phyloP scores from a whole-genome alignment of 2,888 invertebrate genomes.

The Diaphora mendica region DNA sequence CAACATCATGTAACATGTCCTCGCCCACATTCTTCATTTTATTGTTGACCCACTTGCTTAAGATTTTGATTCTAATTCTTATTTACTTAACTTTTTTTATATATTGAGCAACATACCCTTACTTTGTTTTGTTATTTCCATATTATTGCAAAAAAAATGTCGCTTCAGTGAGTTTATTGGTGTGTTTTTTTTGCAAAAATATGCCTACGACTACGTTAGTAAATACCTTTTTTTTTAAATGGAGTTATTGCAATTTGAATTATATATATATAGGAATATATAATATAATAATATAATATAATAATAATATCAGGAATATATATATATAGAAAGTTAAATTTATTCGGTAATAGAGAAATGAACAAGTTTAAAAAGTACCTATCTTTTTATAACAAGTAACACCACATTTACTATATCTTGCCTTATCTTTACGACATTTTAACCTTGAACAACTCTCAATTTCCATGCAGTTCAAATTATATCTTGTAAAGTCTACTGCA shows the following conservation, averaged over 20 bases:
- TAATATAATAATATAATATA: no score
- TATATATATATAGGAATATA: no score
- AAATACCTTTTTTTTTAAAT: neutral
- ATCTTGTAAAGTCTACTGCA: neutral
- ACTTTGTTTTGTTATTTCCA: constrained; percentile 20
- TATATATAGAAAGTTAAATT: no score
- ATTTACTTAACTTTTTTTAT: constrained; percentile 56
- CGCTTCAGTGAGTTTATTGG: constrained; percentile 1
- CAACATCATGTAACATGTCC: constrained; percentile 52
- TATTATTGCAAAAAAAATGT: constrained; percentile 4
- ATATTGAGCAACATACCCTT: constrained; percentile 46
- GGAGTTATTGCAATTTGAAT: no score
- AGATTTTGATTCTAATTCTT: constrained; percentile 57
- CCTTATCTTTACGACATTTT: neutral
- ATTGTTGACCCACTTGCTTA: constrained; percentile 56
- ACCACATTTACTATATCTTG: neutral
- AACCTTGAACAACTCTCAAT: neutral
- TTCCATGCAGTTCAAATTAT: neutral
- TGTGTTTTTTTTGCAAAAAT: neutral
- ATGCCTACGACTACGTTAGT: neutral
- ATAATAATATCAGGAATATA: no score
- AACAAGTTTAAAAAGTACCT: neutral
- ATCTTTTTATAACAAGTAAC: neutral
- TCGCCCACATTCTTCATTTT: constrained; percentile 51
- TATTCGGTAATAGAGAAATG: no score